A percentile compares a stretch with the other conserved stretches of the same genome.
Conservation (phyloP, 2,888 invertebrate genomes). For the Drosophila mettleri region DNA sequence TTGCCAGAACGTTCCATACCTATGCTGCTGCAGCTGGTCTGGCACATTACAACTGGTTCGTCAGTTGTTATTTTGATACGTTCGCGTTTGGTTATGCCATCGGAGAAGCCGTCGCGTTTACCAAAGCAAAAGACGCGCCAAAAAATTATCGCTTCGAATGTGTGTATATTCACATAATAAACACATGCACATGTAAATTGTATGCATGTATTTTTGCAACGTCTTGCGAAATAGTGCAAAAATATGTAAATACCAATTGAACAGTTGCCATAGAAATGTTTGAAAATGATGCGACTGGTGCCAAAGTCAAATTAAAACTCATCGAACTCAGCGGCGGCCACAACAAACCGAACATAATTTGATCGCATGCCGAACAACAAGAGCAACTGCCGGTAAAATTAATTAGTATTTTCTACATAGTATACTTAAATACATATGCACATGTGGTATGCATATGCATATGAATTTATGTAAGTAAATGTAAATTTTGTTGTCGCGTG, state of each 20-base stretch:
- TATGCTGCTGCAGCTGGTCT: slow-evolving; percentile 16
- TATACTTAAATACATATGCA: background rate
- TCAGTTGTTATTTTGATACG: slow-evolving; percentile 64
- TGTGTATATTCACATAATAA: background rate
- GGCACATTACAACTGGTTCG: slow-evolving; percentile 23
- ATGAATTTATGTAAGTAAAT: background rate
- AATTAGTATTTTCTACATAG: slow-evolving; percentile 2
- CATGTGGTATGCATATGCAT: background rate
- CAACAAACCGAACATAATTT: slow-evolving; percentile 42
- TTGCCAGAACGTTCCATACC: slow-evolving; percentile 38
- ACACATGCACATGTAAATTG: background rate
- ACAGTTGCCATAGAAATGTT: slow-evolving; percentile 20
- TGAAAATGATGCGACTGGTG: slow-evolving; percentile 16
- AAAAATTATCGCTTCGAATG: slow-evolving; percentile 41
- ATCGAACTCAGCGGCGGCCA: slow-evolving; percentile 33
- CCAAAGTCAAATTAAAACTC: slow-evolving; percentile 31
- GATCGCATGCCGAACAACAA: slow-evolving; percentile 37
- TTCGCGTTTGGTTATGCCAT: slow-evolving; percentile 31
- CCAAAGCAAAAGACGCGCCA: slow-evolving; percentile 56
- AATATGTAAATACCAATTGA: slow-evolving; percentile 30
- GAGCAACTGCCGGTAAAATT: slow-evolving; percentile 39
- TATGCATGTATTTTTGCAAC: background rate
- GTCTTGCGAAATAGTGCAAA: slow-evolving; percentile 32
- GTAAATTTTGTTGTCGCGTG: slow-evolving; percentile 16
- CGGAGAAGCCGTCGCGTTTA: slow-evolving; percentile 26